Conservation (phyloP, 1,140 invertebrate species). For the Drosophila repleta region DNA sequence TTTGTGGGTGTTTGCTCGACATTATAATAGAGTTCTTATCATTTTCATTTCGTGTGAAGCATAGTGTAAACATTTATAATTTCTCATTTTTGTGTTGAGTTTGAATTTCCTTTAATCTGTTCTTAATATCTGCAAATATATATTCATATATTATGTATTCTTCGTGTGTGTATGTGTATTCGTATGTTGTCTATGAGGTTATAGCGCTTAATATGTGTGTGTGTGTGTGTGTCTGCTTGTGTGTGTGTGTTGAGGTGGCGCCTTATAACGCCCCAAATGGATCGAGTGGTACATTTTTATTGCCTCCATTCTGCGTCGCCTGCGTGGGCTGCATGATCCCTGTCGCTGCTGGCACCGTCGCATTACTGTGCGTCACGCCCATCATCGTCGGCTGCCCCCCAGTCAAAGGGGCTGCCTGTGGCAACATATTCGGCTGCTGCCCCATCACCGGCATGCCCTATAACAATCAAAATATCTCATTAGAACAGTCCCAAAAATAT, state of each 20-base stretch:
- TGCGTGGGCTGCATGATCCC: constrained; percentile 77
- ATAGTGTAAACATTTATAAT: constrained; percentile 57
- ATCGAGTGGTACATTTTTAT: constrained; percentile 80
- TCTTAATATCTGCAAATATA: constrained; percentile 54
- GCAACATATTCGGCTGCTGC: constrained; percentile 69
- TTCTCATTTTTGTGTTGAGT: constrained; percentile 47
- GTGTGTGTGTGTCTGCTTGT: constrained; percentile 39
- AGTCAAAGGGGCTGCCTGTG: constrained; percentile 83
- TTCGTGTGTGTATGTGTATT: constrained; percentile 41
- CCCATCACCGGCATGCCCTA: constrained; percentile 84
- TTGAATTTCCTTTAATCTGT: constrained; percentile 10
- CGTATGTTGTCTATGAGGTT: constrained; percentile 66
- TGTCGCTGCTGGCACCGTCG: constrained; percentile 33
- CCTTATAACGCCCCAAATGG: constrained; percentile 84
- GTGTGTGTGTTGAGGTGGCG: constrained; percentile 34
- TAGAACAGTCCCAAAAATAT: constrained; percentile 21
- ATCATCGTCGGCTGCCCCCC: constrained; percentile 83
- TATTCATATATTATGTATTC: constrained; percentile 55
- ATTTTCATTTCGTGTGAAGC: constrained; percentile 54
- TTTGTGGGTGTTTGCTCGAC: constrained; percentile 53
- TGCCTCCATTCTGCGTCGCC: constrained; percentile 74
- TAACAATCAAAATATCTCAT: constrained; percentile 39
- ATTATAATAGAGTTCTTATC: constrained; percentile 68
- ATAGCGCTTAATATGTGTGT: constrained; percentile 54
- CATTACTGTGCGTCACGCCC: constrained; percentile 78